These are phyloP conservation scores for Agelas oroides DNA, from an alignment of 37 sponge, comb jelly and placozoan genomes.

Conservation along the genomic window DNA sequence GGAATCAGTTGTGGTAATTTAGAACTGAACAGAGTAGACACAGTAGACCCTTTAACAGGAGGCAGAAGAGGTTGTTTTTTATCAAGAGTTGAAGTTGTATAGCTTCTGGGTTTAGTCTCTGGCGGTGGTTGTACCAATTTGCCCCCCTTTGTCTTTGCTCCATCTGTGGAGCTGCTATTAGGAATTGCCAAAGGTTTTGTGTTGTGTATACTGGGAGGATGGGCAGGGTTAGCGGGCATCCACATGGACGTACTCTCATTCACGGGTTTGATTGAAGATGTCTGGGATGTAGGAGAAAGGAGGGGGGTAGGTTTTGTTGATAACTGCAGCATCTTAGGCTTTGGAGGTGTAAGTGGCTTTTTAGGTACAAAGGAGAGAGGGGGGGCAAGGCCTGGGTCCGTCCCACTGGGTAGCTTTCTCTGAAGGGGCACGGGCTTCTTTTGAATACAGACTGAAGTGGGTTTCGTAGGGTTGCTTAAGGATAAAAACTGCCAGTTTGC, in stretches of 20 bases:
- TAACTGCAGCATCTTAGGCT: neutral
- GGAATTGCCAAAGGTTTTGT: no score
- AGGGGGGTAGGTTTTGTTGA: conserved; percentile 4
- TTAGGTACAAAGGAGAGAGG: neutral
- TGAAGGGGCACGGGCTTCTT: conserved; percentile 40
- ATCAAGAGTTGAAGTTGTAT: neutral
- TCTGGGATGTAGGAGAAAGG: no score
- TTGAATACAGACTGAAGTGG: neutral
- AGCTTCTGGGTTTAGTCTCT: conserved; percentile 6
- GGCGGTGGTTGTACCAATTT: neutral
- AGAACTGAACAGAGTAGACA: no score
- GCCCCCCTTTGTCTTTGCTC: neutral
- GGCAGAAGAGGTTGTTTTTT: conserved; percentile 8
- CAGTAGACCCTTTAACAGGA: neutral
- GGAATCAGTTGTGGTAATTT: no score
- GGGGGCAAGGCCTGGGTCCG: neutral
- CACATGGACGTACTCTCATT: no score
- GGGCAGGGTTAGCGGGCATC: no score
- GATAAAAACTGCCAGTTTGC: neutral
- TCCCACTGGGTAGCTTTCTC: neutral
- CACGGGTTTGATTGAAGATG: no score
- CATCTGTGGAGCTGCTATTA: neutral
- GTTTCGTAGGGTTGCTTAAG: neutral
- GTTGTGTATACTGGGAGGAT: no score
- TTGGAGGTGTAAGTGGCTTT: neutral